Evolutionary conservation across 2,113 vertebrate genomes (phyloP).

Genomic region (Ictidomys tridecemlineatus): DNA sequence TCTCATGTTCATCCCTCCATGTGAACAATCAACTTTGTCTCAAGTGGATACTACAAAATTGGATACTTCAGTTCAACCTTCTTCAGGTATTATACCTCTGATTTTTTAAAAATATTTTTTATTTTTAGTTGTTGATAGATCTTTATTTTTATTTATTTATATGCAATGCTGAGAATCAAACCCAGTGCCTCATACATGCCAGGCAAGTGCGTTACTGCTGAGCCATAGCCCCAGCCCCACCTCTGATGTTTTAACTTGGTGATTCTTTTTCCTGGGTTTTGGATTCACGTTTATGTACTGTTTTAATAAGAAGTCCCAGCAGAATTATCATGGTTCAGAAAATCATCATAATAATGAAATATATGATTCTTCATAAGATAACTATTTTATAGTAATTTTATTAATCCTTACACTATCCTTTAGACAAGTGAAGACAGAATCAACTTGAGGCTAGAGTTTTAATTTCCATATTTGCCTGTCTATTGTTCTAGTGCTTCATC

Average conservation of each 20-base stretch:
- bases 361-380: background rate
- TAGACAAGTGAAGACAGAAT: background rate
- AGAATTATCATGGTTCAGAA: constrained; percentile 36
- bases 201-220: too few species aligned
- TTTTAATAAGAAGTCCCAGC: constrained; percentile 31
- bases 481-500: background rate
- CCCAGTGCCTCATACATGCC: too few species aligned
- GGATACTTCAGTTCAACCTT: background rate
- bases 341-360: constrained; percentile 48
- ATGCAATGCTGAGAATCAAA: too few species aligned
- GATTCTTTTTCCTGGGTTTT: background rate
- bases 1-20: background rate
- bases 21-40: background rate
- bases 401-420: background rate
- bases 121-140: too few species aligned
- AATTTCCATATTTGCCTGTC: background rate
- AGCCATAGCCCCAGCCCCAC: background rate
- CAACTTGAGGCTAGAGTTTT: constrained; percentile 25
- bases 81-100: background rate
- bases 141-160: too few species aligned
- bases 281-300: background rate
- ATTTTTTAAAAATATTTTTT: background rate
- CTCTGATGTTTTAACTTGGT: constrained; percentile 53
- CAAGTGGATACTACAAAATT: background rate
- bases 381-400: background rate